These are phyloP conservation scores for Lasioglossum leucozonium DNA, from an alignment of 2,888 invertebrate species.

Conservation along the genomic window DNA sequence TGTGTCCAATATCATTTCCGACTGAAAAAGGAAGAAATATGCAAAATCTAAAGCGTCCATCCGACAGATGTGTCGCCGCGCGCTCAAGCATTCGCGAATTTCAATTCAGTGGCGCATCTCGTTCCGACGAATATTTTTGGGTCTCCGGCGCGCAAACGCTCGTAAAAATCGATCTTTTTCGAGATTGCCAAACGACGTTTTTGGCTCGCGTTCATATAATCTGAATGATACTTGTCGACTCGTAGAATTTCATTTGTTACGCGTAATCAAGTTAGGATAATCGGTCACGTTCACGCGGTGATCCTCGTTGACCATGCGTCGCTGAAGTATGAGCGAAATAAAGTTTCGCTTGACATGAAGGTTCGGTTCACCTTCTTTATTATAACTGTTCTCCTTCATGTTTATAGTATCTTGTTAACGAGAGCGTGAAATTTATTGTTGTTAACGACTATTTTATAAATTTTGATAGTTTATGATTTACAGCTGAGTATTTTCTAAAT, in stretches of 20 bases:
- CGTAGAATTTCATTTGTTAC: neutral
- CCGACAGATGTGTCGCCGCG: neutral
- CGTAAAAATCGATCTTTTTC: neutral
- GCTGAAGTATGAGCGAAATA: neutral
- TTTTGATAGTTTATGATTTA: too few relatives aligned
- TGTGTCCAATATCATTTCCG: neutral
- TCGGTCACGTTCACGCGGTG: neutral
- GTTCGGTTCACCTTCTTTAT: too few relatives aligned
- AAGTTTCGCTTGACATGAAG: too few relatives aligned
- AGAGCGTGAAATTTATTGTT: neutral
- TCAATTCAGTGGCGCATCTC: neutral
- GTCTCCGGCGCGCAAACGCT: neutral
- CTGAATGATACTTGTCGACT: neutral
- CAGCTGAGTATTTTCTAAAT: too few relatives aligned
- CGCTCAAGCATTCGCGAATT: neutral
- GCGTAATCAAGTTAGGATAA: neutral
- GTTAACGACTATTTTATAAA: neutral
- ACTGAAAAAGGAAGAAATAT: neutral
- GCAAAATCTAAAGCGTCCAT: neutral
- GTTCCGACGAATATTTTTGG: neutral
- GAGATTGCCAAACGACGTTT: neutral
- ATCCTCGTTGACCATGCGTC: neutral
- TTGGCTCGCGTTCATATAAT: neutral
- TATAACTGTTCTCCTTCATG: too few relatives aligned
- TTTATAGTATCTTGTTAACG: too few relatives aligned